A percentile compares a stretch with the other conserved stretches of the same genome.
Evolutionary conservation across 2,113 vertebrate genomes (phyloP).

Genomic region (Malaclemys terrapin): DNA sequence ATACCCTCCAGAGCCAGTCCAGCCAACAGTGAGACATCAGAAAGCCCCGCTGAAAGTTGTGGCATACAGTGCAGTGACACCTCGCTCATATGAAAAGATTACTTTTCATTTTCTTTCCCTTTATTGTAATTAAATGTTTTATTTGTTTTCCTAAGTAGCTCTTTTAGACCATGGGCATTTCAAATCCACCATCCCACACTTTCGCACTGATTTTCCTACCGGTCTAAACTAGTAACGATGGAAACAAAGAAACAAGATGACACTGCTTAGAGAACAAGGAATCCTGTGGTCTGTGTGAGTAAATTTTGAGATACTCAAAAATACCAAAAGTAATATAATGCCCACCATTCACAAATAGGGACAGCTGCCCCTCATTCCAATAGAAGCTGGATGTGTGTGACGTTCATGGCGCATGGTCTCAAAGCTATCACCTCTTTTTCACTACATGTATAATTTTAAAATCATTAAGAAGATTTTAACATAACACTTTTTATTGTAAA

Average conservation of each 20-base stretch:
- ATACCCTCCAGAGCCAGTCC: neutral
- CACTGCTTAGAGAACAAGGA: neutral
- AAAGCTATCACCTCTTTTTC: neutral
- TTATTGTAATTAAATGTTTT: neutral
- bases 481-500: conserved; percentile 37
- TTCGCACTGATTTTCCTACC: neutral
- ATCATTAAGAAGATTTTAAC: conserved; percentile 8
- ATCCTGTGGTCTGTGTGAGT: neutral
- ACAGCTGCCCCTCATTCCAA: neutral
- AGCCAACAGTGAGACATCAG: neutral
- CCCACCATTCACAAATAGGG: rapidly evolving
- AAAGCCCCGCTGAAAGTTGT: rapidly evolving
- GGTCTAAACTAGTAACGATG: neutral
- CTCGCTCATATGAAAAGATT: neutral
- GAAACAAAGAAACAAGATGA: neutral
- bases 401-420: neutral
- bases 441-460: neutral
- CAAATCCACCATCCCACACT: neutral
- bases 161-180: neutral
- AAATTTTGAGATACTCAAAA: neutral
- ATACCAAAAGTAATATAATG: neutral
- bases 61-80: neutral
- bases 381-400: neutral
- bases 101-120: too few species aligned
- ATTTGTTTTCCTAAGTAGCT: neutral